phyloP scores from a whole-genome alignment of 2,888 invertebrate genomes.

The Tenthredo distinguenda region DNA sequence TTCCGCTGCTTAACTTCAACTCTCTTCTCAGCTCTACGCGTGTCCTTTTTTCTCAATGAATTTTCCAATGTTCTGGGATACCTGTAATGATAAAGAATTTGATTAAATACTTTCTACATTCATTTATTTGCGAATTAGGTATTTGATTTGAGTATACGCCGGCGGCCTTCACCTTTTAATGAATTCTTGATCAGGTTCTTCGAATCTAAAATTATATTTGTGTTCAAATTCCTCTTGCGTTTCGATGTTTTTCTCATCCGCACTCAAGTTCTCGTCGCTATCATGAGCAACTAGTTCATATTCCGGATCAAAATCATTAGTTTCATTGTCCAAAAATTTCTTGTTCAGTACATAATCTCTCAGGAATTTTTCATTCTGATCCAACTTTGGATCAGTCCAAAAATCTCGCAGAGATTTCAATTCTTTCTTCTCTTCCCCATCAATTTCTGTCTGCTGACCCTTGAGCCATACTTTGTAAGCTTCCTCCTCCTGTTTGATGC shows the following conservation, averaged over 20 bases:
- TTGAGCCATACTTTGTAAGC: conserved; percentile 90
- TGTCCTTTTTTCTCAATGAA: conserved; percentile 90
- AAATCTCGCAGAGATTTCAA: conserved; percentile 89
- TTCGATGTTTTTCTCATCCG: conserved; percentile 89
- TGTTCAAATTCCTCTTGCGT: conserved; percentile 95
- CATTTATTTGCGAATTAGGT: not conserved
- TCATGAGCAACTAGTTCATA: conserved; percentile 72
- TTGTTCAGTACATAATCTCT: conserved; percentile 96
- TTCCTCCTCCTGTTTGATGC: conserved; percentile 75
- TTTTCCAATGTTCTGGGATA: conserved; percentile 94
- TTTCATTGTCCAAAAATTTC: conserved; percentile 79
- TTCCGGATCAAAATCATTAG: conserved; percentile 57
- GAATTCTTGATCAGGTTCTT: conserved; percentile 97
- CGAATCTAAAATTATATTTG: conserved; percentile 97
- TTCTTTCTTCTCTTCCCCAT: conserved; percentile 81
- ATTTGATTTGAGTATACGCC: not conserved
- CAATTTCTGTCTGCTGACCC: conserved; percentile 84
- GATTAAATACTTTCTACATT: conserved; percentile 49
- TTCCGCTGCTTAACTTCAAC: conserved; percentile 87
- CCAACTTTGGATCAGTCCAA: conserved; percentile 91
- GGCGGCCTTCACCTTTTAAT: conserved; percentile 77
- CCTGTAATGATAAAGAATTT: conserved; percentile 70
- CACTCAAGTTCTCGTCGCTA: conserved; percentile 82
- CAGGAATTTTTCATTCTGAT: conserved; percentile 92
- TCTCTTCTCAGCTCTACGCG: conserved; percentile 88